Conservation (phyloP, 1,140 invertebrate genomes). For the Drosophila triauraria region DNA sequence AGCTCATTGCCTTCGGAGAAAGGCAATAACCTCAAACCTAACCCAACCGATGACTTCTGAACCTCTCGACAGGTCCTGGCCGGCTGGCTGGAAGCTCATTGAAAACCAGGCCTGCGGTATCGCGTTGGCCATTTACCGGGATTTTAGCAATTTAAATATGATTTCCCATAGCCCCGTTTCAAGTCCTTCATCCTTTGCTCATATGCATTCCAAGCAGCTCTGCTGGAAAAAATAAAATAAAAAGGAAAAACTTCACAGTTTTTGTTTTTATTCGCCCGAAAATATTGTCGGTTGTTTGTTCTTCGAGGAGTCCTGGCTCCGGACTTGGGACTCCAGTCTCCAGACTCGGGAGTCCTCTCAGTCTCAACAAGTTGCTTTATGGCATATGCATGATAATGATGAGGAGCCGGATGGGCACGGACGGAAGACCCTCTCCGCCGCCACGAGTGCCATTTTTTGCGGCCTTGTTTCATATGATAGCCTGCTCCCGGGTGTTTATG, state of each 20-base stretch:
- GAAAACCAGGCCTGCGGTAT: slow-evolving; percentile 56
- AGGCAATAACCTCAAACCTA: slow-evolving; percentile 6
- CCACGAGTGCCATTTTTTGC: slow-evolving; percentile 53
- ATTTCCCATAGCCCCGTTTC: slow-evolving; percentile 36
- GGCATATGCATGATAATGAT: slow-evolving; percentile 84
- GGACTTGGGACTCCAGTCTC: background rate
- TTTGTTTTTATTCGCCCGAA: slow-evolving; percentile 56
- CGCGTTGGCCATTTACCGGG: slow-evolving; percentile 69
- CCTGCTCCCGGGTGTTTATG: slow-evolving; percentile 81
- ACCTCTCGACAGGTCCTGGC: slow-evolving; percentile 29
- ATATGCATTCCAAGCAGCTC: slow-evolving; percentile 73
- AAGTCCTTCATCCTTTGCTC: slow-evolving; percentile 11
- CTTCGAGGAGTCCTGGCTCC: slow-evolving; percentile 19
- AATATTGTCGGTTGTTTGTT: slow-evolving; percentile 59
- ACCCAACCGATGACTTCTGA: slow-evolving; percentile 28
- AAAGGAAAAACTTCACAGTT: slow-evolving; percentile 33
- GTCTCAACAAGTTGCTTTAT: slow-evolving; percentile 83
- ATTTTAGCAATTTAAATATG: slow-evolving; percentile 79
- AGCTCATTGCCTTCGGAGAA: background rate
- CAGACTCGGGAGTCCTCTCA: slow-evolving; percentile 8
- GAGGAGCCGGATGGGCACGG: slow-evolving; percentile 30
- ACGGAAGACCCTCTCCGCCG: slow-evolving; percentile 25
- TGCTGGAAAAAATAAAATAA: background rate
- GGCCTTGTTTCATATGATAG: slow-evolving; percentile 75
- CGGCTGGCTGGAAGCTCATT: slow-evolving; percentile 32